Evolutionary conservation across 2,113 vertebrate species (phyloP).

Genomic region (Arenaria interpres): DNA sequence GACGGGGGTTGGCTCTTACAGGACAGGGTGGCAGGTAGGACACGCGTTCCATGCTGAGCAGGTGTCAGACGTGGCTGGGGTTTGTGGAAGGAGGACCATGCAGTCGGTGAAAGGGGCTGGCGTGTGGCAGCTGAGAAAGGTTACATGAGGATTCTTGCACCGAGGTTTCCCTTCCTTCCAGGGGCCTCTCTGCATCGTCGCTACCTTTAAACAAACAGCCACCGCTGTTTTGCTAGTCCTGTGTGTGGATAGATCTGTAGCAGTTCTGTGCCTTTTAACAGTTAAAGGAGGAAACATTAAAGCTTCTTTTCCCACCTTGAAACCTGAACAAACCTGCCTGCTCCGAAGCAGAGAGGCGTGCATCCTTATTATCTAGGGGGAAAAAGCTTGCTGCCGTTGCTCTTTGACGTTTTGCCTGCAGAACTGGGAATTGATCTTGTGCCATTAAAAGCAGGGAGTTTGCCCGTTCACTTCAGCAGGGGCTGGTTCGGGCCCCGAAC

Average conservation of each 20-base stretch:
- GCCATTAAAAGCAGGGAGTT: not conserved
- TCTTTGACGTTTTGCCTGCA: not conserved
- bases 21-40: not conserved
- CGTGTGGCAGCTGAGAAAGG: not conserved
- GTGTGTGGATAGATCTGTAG: not conserved
- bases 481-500: not conserved
- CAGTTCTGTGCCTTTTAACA: not conserved
- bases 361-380: not conserved
- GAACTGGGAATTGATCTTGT: not conserved
- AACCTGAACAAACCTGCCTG: not conserved
- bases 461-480: not conserved
- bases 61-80: not conserved
- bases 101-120: not conserved
- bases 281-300: not conserved
- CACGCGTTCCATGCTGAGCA: accelerated
- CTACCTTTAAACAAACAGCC: not conserved
- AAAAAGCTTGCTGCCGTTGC: not conserved
- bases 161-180: not conserved
- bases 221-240: not conserved
- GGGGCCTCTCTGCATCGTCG: accelerated
- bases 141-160: not conserved
- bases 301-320: not conserved
- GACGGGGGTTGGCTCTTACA: accelerated
- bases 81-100: not conserved
- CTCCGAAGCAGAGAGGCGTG: accelerated